phyloP scores from a whole-genome alignment of 64 coral and sea anemone species.

The Porites lutea region DNA sequence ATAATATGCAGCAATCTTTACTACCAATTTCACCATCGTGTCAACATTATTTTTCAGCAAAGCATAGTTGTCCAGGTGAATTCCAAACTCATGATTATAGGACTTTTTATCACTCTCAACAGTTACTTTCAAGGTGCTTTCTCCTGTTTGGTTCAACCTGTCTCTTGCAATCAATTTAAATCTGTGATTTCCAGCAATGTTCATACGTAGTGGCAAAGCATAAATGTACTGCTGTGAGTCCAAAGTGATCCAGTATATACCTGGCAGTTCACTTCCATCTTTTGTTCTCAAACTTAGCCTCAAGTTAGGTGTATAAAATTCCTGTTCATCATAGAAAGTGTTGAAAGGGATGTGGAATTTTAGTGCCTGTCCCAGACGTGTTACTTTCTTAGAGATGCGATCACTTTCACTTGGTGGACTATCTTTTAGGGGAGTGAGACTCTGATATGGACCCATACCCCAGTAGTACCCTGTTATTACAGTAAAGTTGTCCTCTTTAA shows the following conservation, averaged over 20 bases:
- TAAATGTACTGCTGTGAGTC: constrained; percentile 27
- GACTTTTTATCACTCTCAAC: neutral
- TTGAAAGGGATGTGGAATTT: constrained; percentile 22
- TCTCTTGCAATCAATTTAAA: constrained; percentile 43
- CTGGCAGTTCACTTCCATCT: neutral
- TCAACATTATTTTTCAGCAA: constrained; percentile 24
- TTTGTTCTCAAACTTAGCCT: constrained; percentile 9
- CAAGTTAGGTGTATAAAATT: constrained; percentile 46
- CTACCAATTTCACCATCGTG: constrained; percentile 18
- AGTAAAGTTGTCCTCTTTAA: neutral
- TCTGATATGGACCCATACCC: neutral
- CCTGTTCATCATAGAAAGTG: constrained; percentile 45
- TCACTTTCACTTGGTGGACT: neutral
- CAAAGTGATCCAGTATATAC: neutral
- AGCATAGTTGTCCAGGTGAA: constrained; percentile 32
- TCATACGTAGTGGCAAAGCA: constrained; percentile 27
- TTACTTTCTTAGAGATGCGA: neutral
- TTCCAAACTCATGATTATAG: constrained; percentile 57
- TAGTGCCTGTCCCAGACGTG: constrained; percentile 7
- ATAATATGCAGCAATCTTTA: constrained; percentile 58
- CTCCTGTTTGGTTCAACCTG: neutral
- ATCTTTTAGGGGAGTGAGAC: neutral
- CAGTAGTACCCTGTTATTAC: neutral
- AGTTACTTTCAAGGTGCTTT: neutral
- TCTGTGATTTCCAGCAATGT: neutral